Conservation (phyloP, 2,113 vertebrate genomes). For the Heptranchias perlo region DNA sequence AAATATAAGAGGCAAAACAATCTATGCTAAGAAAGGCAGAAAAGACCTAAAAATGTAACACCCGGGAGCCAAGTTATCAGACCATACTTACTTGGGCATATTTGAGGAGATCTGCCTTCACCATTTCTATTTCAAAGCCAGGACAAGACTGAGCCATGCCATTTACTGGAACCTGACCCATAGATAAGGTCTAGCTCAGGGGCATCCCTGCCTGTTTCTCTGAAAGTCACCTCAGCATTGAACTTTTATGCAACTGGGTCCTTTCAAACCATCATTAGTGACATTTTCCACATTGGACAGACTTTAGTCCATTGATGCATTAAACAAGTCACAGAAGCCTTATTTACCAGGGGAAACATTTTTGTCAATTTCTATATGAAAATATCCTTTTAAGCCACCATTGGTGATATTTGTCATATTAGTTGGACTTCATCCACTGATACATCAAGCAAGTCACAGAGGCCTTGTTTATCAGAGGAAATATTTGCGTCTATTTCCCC, state of each 20-base stretch:
- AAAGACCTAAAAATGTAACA: background rate
- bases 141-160: background rate
- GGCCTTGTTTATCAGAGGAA: background rate
- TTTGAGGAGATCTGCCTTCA: background rate
- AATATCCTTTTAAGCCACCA: background rate
- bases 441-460: background rate
- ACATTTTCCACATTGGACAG: background rate
- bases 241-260: background rate
- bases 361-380: background rate
- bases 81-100: background rate
- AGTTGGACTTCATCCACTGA: background rate
- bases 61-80: background rate
- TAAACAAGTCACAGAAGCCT: background rate
- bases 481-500: background rate
- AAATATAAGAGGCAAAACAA: background rate
- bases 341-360: background rate
- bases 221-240: background rate
- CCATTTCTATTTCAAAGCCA: background rate
- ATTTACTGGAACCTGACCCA: background rate
- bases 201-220: background rate
- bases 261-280: background rate
- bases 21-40: background rate
- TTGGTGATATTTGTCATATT: background rate
- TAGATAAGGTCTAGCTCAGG: background rate
- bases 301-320: background rate